phyloP scores from a whole-genome alignment of 1,140 invertebrate genomes.

The Calycopis cecrops region DNA sequence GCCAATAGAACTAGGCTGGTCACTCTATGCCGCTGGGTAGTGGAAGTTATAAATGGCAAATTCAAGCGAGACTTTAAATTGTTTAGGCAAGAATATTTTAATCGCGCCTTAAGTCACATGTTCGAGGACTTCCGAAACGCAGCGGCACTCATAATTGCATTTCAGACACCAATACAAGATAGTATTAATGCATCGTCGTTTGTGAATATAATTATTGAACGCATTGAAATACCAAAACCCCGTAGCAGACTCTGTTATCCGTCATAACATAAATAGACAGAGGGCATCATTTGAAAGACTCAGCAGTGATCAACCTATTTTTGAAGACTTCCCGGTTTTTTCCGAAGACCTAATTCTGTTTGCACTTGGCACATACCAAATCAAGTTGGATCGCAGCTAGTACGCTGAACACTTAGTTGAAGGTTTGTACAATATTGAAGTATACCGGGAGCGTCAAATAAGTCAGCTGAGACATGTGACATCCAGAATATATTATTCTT shows the following conservation, averaged over 20 bases:
- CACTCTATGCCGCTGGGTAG: slow-evolving; percentile 6
- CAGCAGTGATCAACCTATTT: not conserved
- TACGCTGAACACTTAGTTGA: too few relatives aligned
- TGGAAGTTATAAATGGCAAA: slow-evolving; percentile 4
- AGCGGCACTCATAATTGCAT: slow-evolving; percentile 5
- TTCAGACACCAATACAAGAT: slow-evolving; percentile 2
- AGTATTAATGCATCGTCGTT: slow-evolving; percentile 1
- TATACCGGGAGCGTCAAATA: too few relatives aligned
- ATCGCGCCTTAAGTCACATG: slow-evolving; percentile 7
- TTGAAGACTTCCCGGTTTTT: slow-evolving; percentile 2
- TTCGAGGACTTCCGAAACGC: slow-evolving; percentile 4
- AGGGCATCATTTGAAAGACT: slow-evolving; percentile 6
- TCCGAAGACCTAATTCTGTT: too few relatives aligned
- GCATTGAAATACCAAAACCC: not conserved
- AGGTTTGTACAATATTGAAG: too few relatives aligned
- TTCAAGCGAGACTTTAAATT: slow-evolving; percentile 10
- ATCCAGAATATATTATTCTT: too few relatives aligned
- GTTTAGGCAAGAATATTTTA: slow-evolving; percentile 10
- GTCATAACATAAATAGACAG: slow-evolving; percentile 10
- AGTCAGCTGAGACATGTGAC: too few relatives aligned
- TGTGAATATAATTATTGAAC: slow-evolving; percentile 6
- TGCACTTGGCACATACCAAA: too few relatives aligned
- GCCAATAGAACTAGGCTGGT: slow-evolving; percentile 6
- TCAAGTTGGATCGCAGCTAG: too few relatives aligned
- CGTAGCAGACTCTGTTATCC: slow-evolving; percentile 3